Evolutionary conservation across 2,888 invertebrate species (phyloP), one percentile per base, ranked within the genome.

Genomic region (Spisula solida): DNA sequence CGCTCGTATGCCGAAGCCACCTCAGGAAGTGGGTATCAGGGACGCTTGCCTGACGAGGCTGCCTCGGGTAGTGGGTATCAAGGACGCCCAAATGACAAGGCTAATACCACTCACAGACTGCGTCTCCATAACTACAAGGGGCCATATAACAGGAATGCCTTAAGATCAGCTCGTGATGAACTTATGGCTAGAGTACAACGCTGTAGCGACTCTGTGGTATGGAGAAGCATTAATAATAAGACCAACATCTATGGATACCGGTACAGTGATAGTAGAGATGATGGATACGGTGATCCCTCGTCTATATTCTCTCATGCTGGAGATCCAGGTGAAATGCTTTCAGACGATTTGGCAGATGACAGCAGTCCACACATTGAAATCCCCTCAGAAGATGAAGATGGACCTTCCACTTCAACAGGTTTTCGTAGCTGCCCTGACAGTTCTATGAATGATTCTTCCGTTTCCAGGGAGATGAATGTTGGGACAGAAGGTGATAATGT

Each of bases 281-380:
- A 85, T 41, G 85, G 85, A 1, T 85, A 78, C 56, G 85, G 85
- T 4, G 85, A 55, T n/a, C 48, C 85, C 14, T 85, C 85, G 4
- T 78, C 78, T 18, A 18, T n/a, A 20, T 85, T 85, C 41, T 85
- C 85, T 34, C 85, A 85, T 41, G 85, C 85, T 51, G 85, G 29
- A 56, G 12, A 18, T 16, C 75, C 75, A 31, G 18, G 34, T 75
- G 34, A 75, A 5, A 18, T 10, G 34, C 31, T 18, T 34, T 12
- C 16, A 0, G 31, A 75, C 12, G 20, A 10, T 2, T 8, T 8
- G 25, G 2, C 75, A 34, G 34, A 34, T 31, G 34, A 34, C 16
- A 31, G 2, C n/a, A n/a, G n/a, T n/a, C n/a, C n/a, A n/a, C n/a
- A n/a, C n/a, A n/a, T n/a, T n/a, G n/a, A n/a, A n/a, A n/a, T n/a